Base-by-base conservation (phyloP, 2,797 vertebrate species). In the Cephalopachus bancanus region DNA sequence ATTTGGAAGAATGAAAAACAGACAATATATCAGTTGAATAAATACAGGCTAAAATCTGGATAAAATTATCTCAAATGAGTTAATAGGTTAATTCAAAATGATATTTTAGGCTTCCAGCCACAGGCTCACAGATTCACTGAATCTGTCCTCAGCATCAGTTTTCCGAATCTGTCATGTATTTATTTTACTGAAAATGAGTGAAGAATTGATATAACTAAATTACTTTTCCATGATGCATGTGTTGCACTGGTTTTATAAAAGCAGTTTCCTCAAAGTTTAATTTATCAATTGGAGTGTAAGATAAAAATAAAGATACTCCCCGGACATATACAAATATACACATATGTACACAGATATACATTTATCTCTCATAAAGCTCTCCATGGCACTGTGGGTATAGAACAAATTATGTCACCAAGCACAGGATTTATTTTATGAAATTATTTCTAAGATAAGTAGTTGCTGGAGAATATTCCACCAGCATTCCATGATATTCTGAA, bases 21-120 rank as follows among this genome's bases (percentile, higher is more conserved):
- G 97, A 95, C 97, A 97, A 97, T 98, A 97, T 96, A 98, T 98
- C 97, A 97, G 95, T 97, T 94, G 95, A 96, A 97, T 93, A 97
- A 97, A 95, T 97, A 95, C 95, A 97, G 97, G 93, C 95, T 79
- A 95, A 95, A 97, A 98, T 98, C 98, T 98, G 98, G 97, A 97
- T 92, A 92, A 90, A 97, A 98, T 98, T 98, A 98, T 98, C 97
- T 95, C 93, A 97, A 98, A 98, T 97, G 97, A 98, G 97, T 97
- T 97, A 98, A 98, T 98, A 97, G 96, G 97, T 98, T 98, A 98
- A 98, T 98, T 97, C 97, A 98, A 97, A 98, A 98, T 98, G 97
- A 98, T 98, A 97, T 98, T 98, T 97, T 98, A 97, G 98, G 97
- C 98, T 97, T 96, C 91, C 79, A 98, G 97, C 96, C 98, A 97